Base-by-base conservation (phyloP, 2,797 vertebrate genomes). In the Chiroxiphia lanceolata region DNA sequence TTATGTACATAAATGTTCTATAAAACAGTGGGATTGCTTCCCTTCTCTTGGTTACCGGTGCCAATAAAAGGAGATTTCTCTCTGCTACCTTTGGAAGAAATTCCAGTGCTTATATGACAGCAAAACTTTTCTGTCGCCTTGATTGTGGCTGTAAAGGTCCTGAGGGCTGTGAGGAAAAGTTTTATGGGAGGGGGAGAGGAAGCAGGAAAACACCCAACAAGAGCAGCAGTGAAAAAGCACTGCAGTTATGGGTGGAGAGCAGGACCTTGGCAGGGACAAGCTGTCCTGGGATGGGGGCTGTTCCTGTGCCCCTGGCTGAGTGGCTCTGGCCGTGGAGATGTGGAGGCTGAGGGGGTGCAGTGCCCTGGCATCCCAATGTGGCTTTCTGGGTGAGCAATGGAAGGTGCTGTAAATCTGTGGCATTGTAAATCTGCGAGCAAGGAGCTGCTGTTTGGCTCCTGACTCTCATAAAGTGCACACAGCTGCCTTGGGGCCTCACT, bases 231-330 rank as follows among this genome's bases (percentile, higher is more conserved):
- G 18, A 26, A 20, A 34, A 11, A 76, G 15, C 14, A 10, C 36
- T 34, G n/a, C 16, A 10, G 16, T n/a, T 81, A 1, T 9, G 0
- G 0, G n/a, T 26, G 42, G 15, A 33, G 48, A 78, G 60, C 40
- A 72, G 50, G 31, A 44, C 36, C 50, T 29, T 3, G 12, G 18
- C 33, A 80, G 56, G 40, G 8, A 38, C 29, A 27, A n/a, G 23
- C 17, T 21, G 27, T 40, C 20, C 22, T 3, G 54, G 51, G 22
- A 14, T 2, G 18, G 20, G 22, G 29, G 33, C 33, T 34, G 23
- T 20, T 61, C 26, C 40, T 63, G 60, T 42, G 34, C 26, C 34
- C 14, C 34, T 51, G 22, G 14, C 60, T 11, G 21, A 9, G 50
- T 36, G 31, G 50, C n/a, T 63, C 54, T 11, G 10, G 10, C 44